Evolutionary conservation across 2,888 invertebrate genomes (phyloP), one percentile per base, ranked within the genome.

Genomic region (Zaprionus obscuricornis): DNA sequence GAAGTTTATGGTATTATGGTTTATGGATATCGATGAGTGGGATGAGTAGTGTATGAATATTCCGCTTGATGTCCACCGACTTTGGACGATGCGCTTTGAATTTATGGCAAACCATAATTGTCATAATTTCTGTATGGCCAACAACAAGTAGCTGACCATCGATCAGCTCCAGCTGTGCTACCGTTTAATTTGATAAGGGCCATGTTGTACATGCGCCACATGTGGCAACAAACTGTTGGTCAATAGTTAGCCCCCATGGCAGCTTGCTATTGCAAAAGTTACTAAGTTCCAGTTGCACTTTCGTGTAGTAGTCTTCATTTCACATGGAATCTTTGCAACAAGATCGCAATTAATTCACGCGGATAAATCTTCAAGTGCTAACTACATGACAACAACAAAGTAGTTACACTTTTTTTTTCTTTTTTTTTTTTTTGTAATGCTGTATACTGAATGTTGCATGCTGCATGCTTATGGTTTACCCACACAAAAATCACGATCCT

Each of bases 301-400:
- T 14, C 36, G 37, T 45, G 31, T 45, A 47, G 51, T 42, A 55
- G 39, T 68, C 66, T 68, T 68, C 66, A 68, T 68, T 68, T 71
- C 26, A 50, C 49, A 27, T 26, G 11, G 26, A 50, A 49, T 60
- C 67, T 65, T 54, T 50, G 59, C 81, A 88, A 89, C 88, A 83
- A 87, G 89, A 88, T 88, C 84, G 87, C 87, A 88, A 89, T 89
- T 89, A 90, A 89, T 89, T 89, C 85, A 77, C 81, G 82, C 86
- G 89, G 88, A 90, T 90, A 89, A 89, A 90, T 90, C 89, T 89
- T 87, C 74, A 89, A 89, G 89, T 89, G 90, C 88, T 89, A 90
- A 89, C 89, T 90, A 89, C 89, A 89, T 89, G 90, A 90, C 89
- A 89, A 90, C 90, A 90, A 89, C 89, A 89, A 90, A 89, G 88